These are phyloP conservation scores for Athalia cordata DNA, from an alignment of 2,888 invertebrate species.

Conservation along the genomic window DNA sequence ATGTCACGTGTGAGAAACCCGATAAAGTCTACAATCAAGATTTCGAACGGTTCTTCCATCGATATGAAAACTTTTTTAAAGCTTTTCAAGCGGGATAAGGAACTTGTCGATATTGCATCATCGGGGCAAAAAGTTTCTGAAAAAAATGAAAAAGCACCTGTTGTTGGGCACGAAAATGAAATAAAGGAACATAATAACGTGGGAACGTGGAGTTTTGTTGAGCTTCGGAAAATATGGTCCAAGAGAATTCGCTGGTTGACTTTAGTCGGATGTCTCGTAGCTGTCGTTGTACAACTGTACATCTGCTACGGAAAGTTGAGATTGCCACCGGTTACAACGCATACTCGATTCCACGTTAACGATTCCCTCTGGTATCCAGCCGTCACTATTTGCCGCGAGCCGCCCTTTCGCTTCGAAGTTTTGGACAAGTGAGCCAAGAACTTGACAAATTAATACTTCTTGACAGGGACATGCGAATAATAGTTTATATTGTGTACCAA, in stretches of 20 bases:
- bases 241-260: background rate
- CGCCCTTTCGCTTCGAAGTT: conserved; percentile 71
- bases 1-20: too few species aligned
- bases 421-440: conserved; percentile 30
- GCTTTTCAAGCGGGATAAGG: background rate
- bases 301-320: conserved; percentile 78
- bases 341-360: conserved; percentile 81
- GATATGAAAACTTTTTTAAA: background rate
- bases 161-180: background rate
- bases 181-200: background rate
- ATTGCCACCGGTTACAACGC: conserved; percentile 80
- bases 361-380: conserved; percentile 81
- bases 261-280: conserved; percentile 24
- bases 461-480: background rate
- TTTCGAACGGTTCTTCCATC: background rate
- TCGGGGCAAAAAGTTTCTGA: background rate
- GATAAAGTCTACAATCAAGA: background rate
- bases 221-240: background rate
- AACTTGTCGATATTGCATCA: background rate
- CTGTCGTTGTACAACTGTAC: conserved; percentile 73
- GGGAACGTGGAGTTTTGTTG: too few species aligned
- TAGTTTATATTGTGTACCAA: conserved; percentile 63
- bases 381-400: conserved; percentile 81
- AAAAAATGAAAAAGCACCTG: background rate
- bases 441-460: background rate